Conservation (phyloP, 2,113 vertebrate genomes). For the Empidonax traillii region DNA sequence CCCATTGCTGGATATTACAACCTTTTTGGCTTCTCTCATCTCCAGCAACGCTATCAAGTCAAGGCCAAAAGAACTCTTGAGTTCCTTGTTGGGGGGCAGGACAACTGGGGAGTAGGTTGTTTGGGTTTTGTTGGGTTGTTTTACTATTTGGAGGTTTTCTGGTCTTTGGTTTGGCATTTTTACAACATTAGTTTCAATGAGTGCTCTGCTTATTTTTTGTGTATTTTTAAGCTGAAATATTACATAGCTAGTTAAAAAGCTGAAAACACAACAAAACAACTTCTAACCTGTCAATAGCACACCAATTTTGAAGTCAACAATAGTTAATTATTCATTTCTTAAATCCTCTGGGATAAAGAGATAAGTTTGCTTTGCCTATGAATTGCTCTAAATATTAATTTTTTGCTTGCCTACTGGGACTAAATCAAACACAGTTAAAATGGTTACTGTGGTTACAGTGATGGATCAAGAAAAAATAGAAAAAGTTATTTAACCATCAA, state of each 20-base stretch:
- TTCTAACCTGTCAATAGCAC: constrained; percentile 8
- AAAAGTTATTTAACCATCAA: constrained; percentile 55
- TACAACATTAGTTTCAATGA: not conserved
- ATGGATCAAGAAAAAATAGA: not conserved
- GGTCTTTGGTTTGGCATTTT: not conserved
- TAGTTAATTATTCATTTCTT: constrained; percentile 48
- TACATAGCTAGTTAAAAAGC: not conserved
- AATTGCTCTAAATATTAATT: constrained; percentile 62
- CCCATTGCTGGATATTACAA: not conserved
- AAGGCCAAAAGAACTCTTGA: not conserved
- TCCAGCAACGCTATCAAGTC: not conserved
- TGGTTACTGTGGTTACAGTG: constrained; percentile 72
- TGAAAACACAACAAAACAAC: constrained; percentile 17
- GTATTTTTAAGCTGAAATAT: not conserved
- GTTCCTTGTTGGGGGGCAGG: not conserved
- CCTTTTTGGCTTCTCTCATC: not conserved
- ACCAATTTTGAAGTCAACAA: not conserved
- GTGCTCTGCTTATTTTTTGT: not conserved
- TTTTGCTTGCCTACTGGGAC: constrained; percentile 47
- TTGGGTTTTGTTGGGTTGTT: not conserved
- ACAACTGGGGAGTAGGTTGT: accelerated
- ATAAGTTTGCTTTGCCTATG: constrained; percentile 7
- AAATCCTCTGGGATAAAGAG: constrained; percentile 17
- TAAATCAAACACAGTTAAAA: constrained; percentile 66
- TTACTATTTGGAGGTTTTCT: not conserved